Conservation (phyloP, 2,797 vertebrate genomes). For the Enteromius radiatus region DNA sequence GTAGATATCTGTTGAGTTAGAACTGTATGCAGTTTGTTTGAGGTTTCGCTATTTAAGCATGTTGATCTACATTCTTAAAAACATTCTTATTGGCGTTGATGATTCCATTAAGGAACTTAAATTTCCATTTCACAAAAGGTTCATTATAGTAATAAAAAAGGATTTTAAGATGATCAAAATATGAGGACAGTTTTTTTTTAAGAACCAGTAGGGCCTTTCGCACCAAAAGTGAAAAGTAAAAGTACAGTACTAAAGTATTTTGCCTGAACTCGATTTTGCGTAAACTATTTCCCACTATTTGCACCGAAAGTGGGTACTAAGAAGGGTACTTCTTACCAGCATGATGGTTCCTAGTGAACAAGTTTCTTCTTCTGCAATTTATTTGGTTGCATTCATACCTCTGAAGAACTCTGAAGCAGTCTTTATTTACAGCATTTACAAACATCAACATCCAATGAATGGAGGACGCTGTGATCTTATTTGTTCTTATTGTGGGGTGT, state of each 20-base stretch:
- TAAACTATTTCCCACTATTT: too few species aligned
- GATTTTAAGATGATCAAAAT: not conserved
- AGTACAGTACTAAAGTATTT: too few species aligned
- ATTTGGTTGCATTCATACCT: not conserved
- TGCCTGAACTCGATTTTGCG: too few species aligned
- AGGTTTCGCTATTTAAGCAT: not conserved
- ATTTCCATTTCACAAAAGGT: not conserved
- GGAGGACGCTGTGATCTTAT: too few species aligned
- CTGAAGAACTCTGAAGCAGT: not conserved
- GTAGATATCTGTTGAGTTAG: conserved; percentile 1
- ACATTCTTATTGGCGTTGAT: not conserved
- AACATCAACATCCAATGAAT: not conserved
- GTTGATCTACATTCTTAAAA: not conserved
- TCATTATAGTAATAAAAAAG: not conserved
- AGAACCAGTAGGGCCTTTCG: not conserved
- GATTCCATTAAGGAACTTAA: not conserved
- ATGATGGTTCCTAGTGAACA: too few species aligned
- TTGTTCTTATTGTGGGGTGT: not conserved
- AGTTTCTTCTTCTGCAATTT: not conserved
- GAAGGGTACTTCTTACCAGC: too few species aligned
- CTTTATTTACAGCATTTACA: not conserved
- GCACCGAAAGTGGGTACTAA: too few species aligned
- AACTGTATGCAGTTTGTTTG: not conserved
- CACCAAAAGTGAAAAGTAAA: too few species aligned
- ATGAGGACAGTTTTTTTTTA: not conserved